These are phyloP conservation scores for Macrostomum cliftonense DNA, from an alignment of 2,888 invertebrate species.

Conservation along the genomic window DNA sequence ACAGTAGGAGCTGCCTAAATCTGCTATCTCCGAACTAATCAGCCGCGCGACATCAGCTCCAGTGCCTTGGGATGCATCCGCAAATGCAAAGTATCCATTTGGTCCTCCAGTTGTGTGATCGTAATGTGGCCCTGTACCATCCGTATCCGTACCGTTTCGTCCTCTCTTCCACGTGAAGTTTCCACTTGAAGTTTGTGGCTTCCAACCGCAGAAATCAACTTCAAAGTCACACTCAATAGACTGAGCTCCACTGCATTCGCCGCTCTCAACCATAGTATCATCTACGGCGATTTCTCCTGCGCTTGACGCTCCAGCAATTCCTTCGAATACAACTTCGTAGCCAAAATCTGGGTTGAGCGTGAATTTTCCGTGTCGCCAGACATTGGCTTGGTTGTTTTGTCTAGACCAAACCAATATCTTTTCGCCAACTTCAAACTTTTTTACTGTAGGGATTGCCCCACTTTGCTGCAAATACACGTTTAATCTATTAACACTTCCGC, in stretches of 20 bases:
- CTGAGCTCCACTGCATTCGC: constrained; percentile 2
- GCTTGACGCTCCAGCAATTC: constrained; percentile 8
- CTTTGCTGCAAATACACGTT: too few species aligned
- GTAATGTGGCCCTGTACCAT: too few species aligned
- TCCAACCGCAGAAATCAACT: constrained; percentile 23
- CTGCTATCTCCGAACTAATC: too few species aligned
- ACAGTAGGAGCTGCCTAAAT: not conserved
- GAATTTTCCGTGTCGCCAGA: constrained; percentile 20
- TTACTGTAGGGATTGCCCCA: too few species aligned
- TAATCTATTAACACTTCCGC: constrained; percentile 4
- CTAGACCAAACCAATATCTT: constrained; percentile 16
- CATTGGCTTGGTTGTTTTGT: constrained; percentile 18
- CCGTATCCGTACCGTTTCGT: not conserved
- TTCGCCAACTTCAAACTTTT: not conserved
- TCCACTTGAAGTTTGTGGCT: too few species aligned
- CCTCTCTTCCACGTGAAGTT: too few species aligned
- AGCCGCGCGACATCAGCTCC: too few species aligned
- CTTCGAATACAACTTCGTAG: constrained; percentile 17
- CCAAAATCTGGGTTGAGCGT: constrained; percentile 15
- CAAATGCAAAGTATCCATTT: too few species aligned
- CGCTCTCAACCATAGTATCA: constrained; percentile 11
- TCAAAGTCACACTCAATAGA: constrained; percentile 22
- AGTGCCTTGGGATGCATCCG: too few species aligned
- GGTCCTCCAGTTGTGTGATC: too few species aligned
- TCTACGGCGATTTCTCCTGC: constrained; percentile 15